Evolutionary conservation across 2,797 vertebrate genomes (phyloP).

Genomic region (Tapirus indicus): DNA sequence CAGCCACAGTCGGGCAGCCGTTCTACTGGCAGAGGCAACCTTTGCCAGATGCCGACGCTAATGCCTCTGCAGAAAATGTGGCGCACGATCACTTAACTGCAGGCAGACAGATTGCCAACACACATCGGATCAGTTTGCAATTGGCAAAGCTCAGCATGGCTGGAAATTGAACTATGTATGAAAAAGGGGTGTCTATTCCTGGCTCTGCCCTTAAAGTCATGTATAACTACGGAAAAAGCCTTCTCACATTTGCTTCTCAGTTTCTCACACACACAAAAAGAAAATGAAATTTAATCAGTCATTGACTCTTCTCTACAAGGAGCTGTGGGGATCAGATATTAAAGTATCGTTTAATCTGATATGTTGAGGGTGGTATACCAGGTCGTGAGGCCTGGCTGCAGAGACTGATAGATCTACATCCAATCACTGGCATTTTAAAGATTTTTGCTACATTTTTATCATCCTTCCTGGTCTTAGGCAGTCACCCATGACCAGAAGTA

Average conservation of each 20-base stretch:
- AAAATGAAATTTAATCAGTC: slow-evolving; percentile 49
- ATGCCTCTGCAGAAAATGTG: not conserved
- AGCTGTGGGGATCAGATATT: not conserved
- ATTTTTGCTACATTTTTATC: not conserved
- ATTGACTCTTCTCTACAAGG: not conserved
- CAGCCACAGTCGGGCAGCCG: not conserved
- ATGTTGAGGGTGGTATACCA: not conserved
- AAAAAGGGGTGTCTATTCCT: slow-evolving; percentile 31
- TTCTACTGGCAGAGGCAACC: not conserved
- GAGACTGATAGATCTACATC: not conserved
- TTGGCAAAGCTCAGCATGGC: not conserved
- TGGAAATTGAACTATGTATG: slow-evolving; percentile 51
- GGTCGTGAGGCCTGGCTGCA: not conserved
- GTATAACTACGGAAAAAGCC: slow-evolving; percentile 38
- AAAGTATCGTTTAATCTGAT: not conserved
- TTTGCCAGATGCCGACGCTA: slow-evolving; percentile 3
- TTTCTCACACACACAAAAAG: not conserved
- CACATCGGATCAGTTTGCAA: slow-evolving; percentile 20
- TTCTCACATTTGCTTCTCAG: slow-evolving; percentile 54
- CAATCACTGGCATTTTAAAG: not conserved
- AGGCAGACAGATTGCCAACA: not conserved
- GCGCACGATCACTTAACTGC: not conserved
- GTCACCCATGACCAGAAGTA: not conserved
- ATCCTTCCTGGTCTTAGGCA: not conserved
- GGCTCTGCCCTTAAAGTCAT: not conserved